Base-by-base conservation (phyloP, 2,888 invertebrate genomes). In the Cryptops parisi region DNA sequence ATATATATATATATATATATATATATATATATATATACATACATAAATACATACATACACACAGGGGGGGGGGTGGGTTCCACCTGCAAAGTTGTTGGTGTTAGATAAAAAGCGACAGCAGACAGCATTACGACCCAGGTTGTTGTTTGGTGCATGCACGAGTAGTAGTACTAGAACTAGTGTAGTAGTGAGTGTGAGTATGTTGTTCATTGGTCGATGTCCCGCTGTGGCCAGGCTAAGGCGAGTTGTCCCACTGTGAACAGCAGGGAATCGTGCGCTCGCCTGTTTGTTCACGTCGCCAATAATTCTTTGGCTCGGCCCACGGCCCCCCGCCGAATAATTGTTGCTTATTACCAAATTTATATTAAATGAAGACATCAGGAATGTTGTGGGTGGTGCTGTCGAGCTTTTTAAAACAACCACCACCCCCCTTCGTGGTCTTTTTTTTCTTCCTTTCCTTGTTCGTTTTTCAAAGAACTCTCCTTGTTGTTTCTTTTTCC, bases 321-420 rank as follows among this genome's bases (percentile, higher is more conserved):
- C 43, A 9, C 12, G 51, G 23, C 51, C 52, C 22, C 52, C 52
- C 38, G 52, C 52, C 46, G 25, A 46, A 39, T 46, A 43, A 52
- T 52, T 46, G 46, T 25, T 46, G 46, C 52, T 27, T 46, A 52
- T 52, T 52, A 52, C 52, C 44, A 52, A 52, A 52, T 52, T 52
- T 52, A 45, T 46, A 52, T 46, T 46, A 25, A 44, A 52, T 52
- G 46, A 52, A 52, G 52, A 46, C 52, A 46, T 52, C 52, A 52
- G 46, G 46, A 46, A 19, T 46, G 46, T 46, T 46, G 21, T 9
- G 46, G 21, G 46, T 19, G 9, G 46, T 41, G 9, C 43, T 41
- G n/a, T 41, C 43, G 33, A n/a, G n/a, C n/a, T n/a, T n/a, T n/a
- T n/a, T n/a, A n/a, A n/a, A n/a, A n/a, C n/a, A n/a, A n/a, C n/a